These are phyloP conservation scores for Sarcophaga variegata DNA, from an alignment of 2,888 invertebrate species.

Conservation along the genomic window DNA sequence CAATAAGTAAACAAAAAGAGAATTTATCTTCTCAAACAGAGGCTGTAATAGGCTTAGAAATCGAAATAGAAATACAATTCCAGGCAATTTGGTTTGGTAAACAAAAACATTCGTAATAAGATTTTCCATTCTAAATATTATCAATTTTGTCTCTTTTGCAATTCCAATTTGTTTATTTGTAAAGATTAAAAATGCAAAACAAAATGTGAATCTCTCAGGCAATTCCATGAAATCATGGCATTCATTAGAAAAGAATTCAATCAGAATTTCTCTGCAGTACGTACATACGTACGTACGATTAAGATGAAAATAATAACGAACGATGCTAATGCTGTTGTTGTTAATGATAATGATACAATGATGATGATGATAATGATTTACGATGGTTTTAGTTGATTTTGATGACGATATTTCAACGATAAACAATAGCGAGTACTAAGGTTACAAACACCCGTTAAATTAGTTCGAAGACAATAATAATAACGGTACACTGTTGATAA, in stretches of 20 bases:
- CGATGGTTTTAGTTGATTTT: constrained; percentile 4
- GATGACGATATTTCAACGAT: constrained; percentile 44
- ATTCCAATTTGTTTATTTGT: constrained; percentile 4
- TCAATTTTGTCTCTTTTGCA: too few species aligned
- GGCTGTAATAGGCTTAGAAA: too few species aligned
- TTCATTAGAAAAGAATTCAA: constrained; percentile 33
- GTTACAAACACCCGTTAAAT: constrained; percentile 51
- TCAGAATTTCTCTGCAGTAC: constrained; percentile 33
- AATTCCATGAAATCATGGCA: neutral
- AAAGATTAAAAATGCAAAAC: constrained; percentile 31
- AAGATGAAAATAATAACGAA: constrained; percentile 25
- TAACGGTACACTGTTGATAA: constrained; percentile 55
- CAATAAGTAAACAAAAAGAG: neutral
- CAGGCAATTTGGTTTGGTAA: too few species aligned
- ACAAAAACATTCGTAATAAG: too few species aligned
- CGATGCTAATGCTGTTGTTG: neutral
- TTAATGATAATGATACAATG: neutral
- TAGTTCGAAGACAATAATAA: constrained; percentile 47
- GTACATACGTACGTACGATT: neutral
- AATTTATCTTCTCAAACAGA: too few species aligned
- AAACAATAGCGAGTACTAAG: neutral
- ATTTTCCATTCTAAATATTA: too few species aligned
- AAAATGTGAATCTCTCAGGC: neutral
- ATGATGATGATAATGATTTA: neutral
- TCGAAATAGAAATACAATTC: too few species aligned